These are phyloP conservation scores for Cyanistes caeruleus DNA, from an alignment of 2,113 vertebrate species.

Conservation along the genomic window DNA sequence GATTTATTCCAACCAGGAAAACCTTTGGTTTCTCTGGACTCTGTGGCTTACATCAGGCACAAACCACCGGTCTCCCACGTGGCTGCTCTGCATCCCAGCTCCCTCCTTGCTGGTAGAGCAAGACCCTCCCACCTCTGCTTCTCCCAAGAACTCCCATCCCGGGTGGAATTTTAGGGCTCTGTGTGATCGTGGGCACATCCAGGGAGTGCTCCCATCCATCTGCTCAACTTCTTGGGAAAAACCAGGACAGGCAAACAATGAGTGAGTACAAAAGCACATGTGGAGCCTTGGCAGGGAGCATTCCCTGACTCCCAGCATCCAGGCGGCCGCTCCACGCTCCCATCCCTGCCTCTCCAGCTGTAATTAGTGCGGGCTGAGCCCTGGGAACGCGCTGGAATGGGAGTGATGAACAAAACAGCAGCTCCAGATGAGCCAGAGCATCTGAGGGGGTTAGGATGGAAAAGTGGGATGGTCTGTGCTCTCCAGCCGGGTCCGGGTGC, in stretches of 20 bases:
- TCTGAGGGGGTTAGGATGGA: neutral
- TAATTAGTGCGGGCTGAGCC: slow-evolving; percentile 58
- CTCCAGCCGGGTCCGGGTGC: fast-evolving
- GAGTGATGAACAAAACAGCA: slow-evolving; percentile 68
- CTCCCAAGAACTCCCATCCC: neutral
- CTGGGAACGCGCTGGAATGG: slow-evolving; percentile 42
- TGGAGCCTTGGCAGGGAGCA: slow-evolving; percentile 45
- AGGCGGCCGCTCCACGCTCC: neutral
- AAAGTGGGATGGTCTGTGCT: neutral
- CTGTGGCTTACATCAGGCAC: neutral
- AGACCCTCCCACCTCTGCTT: neutral
- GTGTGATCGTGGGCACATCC: neutral
- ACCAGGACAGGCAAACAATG: neutral
- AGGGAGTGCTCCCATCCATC: slow-evolving; percentile 9
- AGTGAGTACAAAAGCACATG: slow-evolving; percentile 66
- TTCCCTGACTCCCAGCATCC: slow-evolving; percentile 60
- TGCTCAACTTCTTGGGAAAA: slow-evolving; percentile 40
- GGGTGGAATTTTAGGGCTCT: neutral
- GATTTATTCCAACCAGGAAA: neutral
- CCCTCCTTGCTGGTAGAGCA: neutral
- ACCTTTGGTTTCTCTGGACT: neutral
- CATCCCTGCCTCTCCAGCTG: slow-evolving; percentile 31
- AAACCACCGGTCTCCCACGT: neutral
- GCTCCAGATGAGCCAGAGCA: slow-evolving; percentile 45
- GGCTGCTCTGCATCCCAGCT: neutral